Conservation (phyloP, 2,888 invertebrate genomes). For the Chalcis sispes region DNA sequence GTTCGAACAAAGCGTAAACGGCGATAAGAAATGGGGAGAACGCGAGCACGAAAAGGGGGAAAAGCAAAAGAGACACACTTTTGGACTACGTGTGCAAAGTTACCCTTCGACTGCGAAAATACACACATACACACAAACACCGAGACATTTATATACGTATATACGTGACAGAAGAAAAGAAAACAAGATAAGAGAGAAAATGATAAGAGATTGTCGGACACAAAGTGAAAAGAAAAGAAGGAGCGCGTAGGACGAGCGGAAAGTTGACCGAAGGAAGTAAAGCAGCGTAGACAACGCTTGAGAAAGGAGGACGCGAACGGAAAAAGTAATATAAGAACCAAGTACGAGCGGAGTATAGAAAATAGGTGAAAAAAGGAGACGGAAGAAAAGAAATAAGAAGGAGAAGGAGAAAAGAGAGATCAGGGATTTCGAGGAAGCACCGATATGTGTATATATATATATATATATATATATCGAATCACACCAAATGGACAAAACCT, state of each 20-base stretch:
- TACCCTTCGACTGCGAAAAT: too few relatives aligned
- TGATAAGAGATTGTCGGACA: slow-evolving; percentile 41
- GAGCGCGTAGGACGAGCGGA: not conserved
- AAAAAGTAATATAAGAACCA: slow-evolving; percentile 31
- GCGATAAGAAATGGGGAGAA: slow-evolving; percentile 5
- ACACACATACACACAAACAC: too few relatives aligned
- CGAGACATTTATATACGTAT: not conserved
- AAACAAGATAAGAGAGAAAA: slow-evolving; percentile 42
- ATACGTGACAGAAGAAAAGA: not conserved
- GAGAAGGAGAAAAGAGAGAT: slow-evolving; percentile 15
- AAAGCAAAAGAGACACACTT: slow-evolving; percentile 4
- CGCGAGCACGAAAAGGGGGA: not conserved
- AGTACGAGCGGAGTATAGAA: not conserved
- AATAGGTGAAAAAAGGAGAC: slow-evolving; percentile 2
- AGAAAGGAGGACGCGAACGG: slow-evolving; percentile 7
- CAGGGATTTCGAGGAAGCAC: slow-evolving; percentile 23
- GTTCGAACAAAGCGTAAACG: slow-evolving; percentile 3
- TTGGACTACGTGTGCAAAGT: not conserved
- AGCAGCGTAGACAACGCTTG: not conserved
- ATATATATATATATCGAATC: slow-evolving; percentile 44
- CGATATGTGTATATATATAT: too few relatives aligned
- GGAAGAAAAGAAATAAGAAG: not conserved
- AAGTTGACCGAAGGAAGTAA: slow-evolving; percentile 14
- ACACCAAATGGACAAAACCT: slow-evolving; percentile 44
- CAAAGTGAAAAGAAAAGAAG: slow-evolving; percentile 31